Evolutionary conservation across 2,888 invertebrate genomes (phyloP), one percentile per base, ranked within the genome.

Genomic region (Pandemis heparana): DNA sequence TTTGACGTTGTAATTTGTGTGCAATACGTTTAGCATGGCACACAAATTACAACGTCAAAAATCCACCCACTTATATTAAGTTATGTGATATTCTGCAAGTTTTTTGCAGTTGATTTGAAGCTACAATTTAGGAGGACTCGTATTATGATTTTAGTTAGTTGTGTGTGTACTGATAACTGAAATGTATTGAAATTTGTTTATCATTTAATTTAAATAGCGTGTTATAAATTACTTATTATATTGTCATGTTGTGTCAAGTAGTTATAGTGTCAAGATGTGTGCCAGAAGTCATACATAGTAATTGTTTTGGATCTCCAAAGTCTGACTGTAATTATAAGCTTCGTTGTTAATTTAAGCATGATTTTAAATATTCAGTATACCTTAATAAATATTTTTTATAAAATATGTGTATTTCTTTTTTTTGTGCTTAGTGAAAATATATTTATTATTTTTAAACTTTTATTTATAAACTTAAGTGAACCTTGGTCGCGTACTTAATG

Each of bases 201-300:
- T 43, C 43, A 10, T 43, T 43, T 12, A 43, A 5, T 43, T 5
- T 32, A 32, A 32, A 32, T 32, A 4, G 1, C 23, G 23, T 32
- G 23, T 32, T 32, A 32, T 32, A 32, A 32, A 32, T 32, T 51
- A 56, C 9, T 7, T 67, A 18, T 59, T 7, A n/a, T 43, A 43
- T 46, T 59, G 23, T 10, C 59, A 14, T 68, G 32, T 56, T 56
- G 23, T n/a, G n/a, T n/a, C n/a, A 10, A 56, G 9, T 56, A 16
- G 16, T 43, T 43, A 59, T n/a, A n/a, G n/a, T n/a, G n/a, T n/a
- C n/a, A n/a, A 51, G 23, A 62, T 76, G 9, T 53, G 2, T 43
- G 43, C 5, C 43, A 5, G 4, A 43, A 43, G 43, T 43, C 43
- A 12, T 12, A 43, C 43, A 12, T 43, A 12, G 5, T 43, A 43